phyloP scores from a whole-genome alignment of 2,888 invertebrate species.

The Perizoma affinitatum region DNA sequence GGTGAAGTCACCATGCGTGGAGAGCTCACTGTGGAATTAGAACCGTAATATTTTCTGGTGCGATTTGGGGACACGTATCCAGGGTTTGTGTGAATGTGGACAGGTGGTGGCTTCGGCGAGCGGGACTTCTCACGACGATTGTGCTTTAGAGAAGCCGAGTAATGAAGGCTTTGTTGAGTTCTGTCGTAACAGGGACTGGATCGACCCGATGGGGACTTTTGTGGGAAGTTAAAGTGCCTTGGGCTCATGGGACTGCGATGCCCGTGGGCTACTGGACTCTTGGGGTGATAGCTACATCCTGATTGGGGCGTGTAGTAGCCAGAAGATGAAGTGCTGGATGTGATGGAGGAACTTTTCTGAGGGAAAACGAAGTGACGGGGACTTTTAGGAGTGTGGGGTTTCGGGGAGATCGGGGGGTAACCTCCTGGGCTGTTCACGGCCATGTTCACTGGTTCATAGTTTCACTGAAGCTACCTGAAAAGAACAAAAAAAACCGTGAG shows the following conservation, averaged over 20 bases:
- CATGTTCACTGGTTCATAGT: conserved; percentile 71
- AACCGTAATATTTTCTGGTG: conserved; percentile 70
- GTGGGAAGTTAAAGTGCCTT: conserved; percentile 84
- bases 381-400: conserved; percentile 81
- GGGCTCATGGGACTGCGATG: conserved; percentile 85
- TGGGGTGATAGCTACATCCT: conserved; percentile 78
- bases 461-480: conserved; percentile 65
- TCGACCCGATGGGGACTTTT: conserved; percentile 73
- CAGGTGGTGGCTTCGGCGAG: conserved; percentile 80
- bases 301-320: conserved; percentile 84
- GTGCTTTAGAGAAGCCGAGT: conserved; percentile 74
- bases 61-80: conserved; percentile 84
- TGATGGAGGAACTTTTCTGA: conserved; percentile 80
- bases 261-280: conserved; percentile 81
- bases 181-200: conserved; percentile 74
- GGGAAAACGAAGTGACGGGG: conserved; percentile 83
- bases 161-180: conserved; percentile 58
- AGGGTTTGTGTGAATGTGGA: conserved; percentile 85
- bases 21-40: conserved; percentile 75
- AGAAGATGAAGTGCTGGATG: conserved; percentile 81
- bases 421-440: conserved; percentile 85
- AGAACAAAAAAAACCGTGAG: conserved; percentile 36
- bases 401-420: conserved; percentile 83
- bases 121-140: conserved; percentile 71
- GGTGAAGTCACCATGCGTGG: conserved; percentile 73